phyloP scores from a whole-genome alignment of 2,113 vertebrate species.

The Chaenocephalus aceratus region DNA sequence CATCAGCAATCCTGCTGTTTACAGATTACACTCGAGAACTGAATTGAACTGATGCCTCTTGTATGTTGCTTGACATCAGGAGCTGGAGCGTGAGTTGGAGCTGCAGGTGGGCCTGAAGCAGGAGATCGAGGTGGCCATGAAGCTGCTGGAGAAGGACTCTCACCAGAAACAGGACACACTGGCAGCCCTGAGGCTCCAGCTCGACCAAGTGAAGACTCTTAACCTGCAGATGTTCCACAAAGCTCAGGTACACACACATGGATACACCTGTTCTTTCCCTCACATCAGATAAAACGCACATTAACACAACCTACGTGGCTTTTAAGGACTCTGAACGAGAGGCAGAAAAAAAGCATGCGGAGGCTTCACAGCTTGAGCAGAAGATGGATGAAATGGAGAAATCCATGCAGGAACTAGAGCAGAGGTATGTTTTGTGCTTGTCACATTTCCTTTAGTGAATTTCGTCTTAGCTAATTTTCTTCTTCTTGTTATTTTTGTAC shows the following conservation, averaged over 20 bases:
- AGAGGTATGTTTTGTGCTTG: slow-evolving; percentile 83
- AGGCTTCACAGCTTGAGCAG: slow-evolving; percentile 87
- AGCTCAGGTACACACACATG: slow-evolving; percentile 87
- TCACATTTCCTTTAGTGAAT: not conserved
- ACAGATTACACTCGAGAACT: not conserved
- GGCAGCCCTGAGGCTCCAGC: slow-evolving; percentile 91
- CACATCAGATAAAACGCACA: not conserved
- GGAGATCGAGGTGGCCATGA: slow-evolving; percentile 99
- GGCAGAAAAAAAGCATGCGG: slow-evolving; percentile 89
- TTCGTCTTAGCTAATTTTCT: not conserved
- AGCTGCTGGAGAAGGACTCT: slow-evolving; percentile 95
- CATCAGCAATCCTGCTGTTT: not conserved
- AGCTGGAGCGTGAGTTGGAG: slow-evolving; percentile 94
- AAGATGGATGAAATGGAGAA: slow-evolving; percentile 90
- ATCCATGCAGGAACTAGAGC: slow-evolving; percentile 89
- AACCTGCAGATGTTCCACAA: slow-evolving; percentile 98
- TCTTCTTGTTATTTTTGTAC: not conserved
- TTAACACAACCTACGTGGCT: slow-evolving; percentile 18
- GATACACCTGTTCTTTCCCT: not conserved
- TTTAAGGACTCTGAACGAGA: slow-evolving; percentile 87
- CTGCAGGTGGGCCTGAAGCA: slow-evolving; percentile 95
- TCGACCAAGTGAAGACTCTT: slow-evolving; percentile 96
- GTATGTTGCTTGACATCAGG: slow-evolving; percentile 78
- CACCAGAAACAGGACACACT: slow-evolving; percentile 97
- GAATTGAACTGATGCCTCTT: not conserved